Evolutionary conservation across 2,797 vertebrate species (phyloP).

Genomic region (Argya squamiceps): DNA sequence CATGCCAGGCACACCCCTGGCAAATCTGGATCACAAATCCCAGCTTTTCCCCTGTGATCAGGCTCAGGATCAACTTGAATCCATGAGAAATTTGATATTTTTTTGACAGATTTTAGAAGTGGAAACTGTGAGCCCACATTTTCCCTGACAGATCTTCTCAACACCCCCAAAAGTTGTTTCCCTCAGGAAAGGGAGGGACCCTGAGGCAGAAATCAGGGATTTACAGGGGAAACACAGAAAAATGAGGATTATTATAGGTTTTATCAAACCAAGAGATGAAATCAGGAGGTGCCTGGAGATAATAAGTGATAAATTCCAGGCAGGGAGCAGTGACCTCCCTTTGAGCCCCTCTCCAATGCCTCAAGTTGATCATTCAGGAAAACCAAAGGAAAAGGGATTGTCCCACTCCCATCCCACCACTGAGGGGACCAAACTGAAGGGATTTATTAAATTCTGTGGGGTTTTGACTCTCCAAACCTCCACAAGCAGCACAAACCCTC

Average conservation of each 20-base stretch:
- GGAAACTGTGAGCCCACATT: neutral
- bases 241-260: accelerated
- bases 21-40: accelerated
- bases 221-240: too few relatives aligned
- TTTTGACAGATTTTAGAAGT: neutral
- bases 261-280: neutral
- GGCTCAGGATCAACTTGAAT: neutral
- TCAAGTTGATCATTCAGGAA: neutral
- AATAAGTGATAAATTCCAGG: neutral
- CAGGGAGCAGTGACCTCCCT: neutral
- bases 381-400: neutral
- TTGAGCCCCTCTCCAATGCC: accelerated
- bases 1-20: accelerated
- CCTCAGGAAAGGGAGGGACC: neutral
- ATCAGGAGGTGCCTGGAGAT: accelerated
- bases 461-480: neutral
- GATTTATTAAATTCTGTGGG: neutral
- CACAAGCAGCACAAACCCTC: accelerated
- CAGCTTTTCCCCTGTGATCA: neutral
- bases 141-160: neutral
- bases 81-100: neutral
- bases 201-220: neutral
- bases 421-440: accelerated
- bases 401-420: neutral
- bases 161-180: neutral